Conservation (phyloP, 2,888 invertebrate species). For the Calliphora vomitoria region DNA sequence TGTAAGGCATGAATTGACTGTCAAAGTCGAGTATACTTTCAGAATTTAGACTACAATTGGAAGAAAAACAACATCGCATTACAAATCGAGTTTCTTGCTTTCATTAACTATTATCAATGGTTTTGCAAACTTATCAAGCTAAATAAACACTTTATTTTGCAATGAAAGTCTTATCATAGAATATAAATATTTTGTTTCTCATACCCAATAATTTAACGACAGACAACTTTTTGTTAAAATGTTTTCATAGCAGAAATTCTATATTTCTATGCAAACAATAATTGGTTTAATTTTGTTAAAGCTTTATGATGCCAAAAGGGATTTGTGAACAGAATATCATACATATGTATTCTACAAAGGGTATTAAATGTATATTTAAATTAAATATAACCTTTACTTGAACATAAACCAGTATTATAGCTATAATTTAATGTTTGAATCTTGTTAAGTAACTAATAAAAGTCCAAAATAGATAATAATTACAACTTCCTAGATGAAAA, state of each 20-base stretch:
- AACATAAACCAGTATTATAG: background rate
- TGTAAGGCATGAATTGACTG: too few relatives aligned
- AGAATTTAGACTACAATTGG: too few relatives aligned
- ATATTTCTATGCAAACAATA: conserved; percentile 32
- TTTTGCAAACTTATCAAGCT: too few relatives aligned
- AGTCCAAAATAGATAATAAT: background rate
- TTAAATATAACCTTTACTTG: conserved; percentile 5
- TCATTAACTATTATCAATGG: too few relatives aligned
- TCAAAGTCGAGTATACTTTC: too few relatives aligned
- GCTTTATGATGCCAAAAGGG: conserved; percentile 31
- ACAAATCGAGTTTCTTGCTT: too few relatives aligned
- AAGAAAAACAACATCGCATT: too few relatives aligned
- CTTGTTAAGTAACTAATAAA: background rate
- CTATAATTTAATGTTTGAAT: conserved; percentile 3
- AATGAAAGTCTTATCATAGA: too few relatives aligned
- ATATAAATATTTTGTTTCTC: background rate
- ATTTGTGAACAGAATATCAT: conserved; percentile 23
- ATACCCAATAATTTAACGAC: background rate
- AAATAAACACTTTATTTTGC: too few relatives aligned
- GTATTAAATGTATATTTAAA: background rate
- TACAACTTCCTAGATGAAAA: background rate
- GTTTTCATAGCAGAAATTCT: background rate
- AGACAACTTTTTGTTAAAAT: background rate
- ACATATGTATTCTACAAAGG: background rate
- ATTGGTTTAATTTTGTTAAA: conserved; percentile 39